phyloP scores from a whole-genome alignment of 2,797 vertebrate genomes.

The Rousettus madagascariensis region DNA sequence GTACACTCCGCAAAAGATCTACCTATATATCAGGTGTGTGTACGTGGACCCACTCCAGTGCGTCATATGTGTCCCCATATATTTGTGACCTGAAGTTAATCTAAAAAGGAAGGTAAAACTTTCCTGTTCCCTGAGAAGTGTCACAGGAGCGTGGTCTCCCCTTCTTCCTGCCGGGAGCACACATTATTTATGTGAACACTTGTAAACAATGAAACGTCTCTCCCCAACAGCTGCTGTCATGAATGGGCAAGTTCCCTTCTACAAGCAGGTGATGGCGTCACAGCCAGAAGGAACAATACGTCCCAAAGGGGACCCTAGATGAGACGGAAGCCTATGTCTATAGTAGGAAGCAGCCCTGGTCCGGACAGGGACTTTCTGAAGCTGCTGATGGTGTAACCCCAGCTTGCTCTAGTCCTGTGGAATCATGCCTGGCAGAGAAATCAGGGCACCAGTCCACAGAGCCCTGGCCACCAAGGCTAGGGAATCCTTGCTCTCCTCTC shows the following conservation, averaged over 20 bases:
- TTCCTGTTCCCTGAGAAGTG: background rate
- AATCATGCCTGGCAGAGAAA: background rate
- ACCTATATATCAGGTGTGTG: accelerated
- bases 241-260: background rate
- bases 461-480: background rate
- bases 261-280: conserved; percentile 52
- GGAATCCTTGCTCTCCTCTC: background rate
- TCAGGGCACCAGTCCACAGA: background rate
- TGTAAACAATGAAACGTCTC: conserved; percentile 42
- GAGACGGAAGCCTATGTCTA: background rate
- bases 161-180: background rate
- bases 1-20: accelerated
- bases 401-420: background rate
- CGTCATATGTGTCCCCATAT: background rate
- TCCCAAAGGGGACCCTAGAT: background rate
- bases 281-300: conserved; percentile 53
- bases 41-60: background rate
- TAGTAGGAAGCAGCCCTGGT: conserved; percentile 45
- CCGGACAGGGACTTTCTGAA: conserved; percentile 3
- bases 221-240: background rate
- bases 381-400: background rate
- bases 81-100: background rate
- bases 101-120: background rate
- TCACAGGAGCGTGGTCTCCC: accelerated
- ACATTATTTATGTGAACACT: background rate